Evolutionary conservation across 2,888 invertebrate genomes (phyloP).

Genomic region (Melieria picta): DNA sequence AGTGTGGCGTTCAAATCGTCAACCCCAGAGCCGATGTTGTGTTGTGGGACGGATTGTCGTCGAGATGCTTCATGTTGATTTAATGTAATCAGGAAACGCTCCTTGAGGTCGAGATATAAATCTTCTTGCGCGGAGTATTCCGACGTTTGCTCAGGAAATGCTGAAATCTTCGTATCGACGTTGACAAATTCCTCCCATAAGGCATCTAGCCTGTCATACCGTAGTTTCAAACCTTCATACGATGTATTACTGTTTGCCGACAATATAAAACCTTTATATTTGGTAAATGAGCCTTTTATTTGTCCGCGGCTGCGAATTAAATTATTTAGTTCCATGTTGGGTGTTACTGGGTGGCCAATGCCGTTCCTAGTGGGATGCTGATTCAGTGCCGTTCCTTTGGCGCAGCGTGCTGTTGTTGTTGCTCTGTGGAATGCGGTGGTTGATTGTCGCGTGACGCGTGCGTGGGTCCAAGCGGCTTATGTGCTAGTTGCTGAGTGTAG

Average conservation of each 20-base stretch:
- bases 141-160: slow-evolving; percentile 8
- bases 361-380: too few species aligned
- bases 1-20: slow-evolving; percentile 12
- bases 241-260: background rate
- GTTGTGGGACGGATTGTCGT: slow-evolving; percentile 7
- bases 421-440: too few species aligned
- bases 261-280: slow-evolving; percentile 4
- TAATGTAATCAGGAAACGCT: background rate
- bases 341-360: background rate
- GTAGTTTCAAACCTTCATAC: slow-evolving; percentile 5
- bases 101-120: slow-evolving; percentile 13
- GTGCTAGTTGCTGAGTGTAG: too few species aligned
- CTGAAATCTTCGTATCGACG: background rate
- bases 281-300: slow-evolving; percentile 3
- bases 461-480: too few species aligned
- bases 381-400: too few species aligned
- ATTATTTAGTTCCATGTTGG: background rate
- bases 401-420: too few species aligned
- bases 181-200: slow-evolving; percentile 8
- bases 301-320: slow-evolving; percentile 1
- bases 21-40: slow-evolving; percentile 9
- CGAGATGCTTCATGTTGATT: background rate
- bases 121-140: slow-evolving; percentile 14
- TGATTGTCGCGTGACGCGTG: too few species aligned
- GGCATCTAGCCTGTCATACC: slow-evolving; percentile 2